phyloP scores from a whole-genome alignment of 2,888 invertebrate species.

The Caenorhabditis zanzibari region DNA sequence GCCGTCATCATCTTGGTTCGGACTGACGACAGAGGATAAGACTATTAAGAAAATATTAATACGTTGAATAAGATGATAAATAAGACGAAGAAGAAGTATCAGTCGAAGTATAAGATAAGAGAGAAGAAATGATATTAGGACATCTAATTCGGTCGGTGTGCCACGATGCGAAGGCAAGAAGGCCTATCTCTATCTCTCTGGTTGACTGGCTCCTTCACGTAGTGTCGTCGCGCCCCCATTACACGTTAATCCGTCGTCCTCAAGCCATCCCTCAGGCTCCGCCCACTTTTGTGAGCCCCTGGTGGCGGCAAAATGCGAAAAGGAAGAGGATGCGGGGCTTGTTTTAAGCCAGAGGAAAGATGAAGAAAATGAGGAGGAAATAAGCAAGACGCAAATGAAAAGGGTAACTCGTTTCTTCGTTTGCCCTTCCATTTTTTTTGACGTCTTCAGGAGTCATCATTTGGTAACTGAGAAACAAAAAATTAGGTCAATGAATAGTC shows the following conservation, averaged over 20 bases:
- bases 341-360: conserved; percentile 56
- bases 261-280: conserved; percentile 40
- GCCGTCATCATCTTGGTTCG: conserved; percentile 58
- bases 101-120: conserved; percentile 30
- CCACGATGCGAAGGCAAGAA: conserved; percentile 23
- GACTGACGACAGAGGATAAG: conserved; percentile 51
- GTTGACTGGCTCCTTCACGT: conserved; percentile 50
- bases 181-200: conserved; percentile 18
- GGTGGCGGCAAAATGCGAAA: conserved; percentile 41
- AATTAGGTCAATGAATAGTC: no score
- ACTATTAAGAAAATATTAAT: conserved; percentile 48
- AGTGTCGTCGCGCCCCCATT: conserved; percentile 65
- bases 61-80: conserved; percentile 3
- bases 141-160: conserved; percentile 59
- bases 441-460: conserved; percentile 28
- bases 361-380: conserved; percentile 55
- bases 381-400: conserved; percentile 60
- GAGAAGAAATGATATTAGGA: conserved; percentile 59
- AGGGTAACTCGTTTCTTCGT: conserved; percentile 58
- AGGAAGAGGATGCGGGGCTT: conserved; percentile 39
- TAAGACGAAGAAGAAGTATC: conserved; percentile 25
- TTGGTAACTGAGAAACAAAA: neutral
- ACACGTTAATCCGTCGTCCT: conserved; percentile 62
- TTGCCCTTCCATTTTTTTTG: conserved; percentile 29
- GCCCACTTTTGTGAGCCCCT: conserved; percentile 54